A percentile compares a stretch with the other conserved stretches of the same genome.
phyloP scores from a whole-genome alignment of 1,140 invertebrate species.

The Vanessa tameamea region DNA sequence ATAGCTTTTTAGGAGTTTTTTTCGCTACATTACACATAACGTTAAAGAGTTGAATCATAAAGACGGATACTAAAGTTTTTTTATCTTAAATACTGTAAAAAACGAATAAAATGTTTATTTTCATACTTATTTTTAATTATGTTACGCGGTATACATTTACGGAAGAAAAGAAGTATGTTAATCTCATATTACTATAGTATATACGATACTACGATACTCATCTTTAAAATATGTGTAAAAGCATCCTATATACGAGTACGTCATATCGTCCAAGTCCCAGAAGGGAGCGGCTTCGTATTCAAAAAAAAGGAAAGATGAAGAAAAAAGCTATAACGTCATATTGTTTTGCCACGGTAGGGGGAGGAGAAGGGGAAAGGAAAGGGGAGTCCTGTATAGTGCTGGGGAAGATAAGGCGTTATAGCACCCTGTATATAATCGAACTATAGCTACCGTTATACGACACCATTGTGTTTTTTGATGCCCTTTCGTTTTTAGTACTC shows the following conservation, averaged over 20 bases:
- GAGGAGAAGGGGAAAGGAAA: constrained; percentile 37
- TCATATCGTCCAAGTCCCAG: constrained; percentile 60
- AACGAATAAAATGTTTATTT: constrained; percentile 12
- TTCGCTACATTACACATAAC: constrained; percentile 46
- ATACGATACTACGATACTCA: too few species aligned
- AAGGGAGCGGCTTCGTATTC: constrained; percentile 71
- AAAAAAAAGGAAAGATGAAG: constrained; percentile 76
- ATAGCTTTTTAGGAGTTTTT: constrained; percentile 51
- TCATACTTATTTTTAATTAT: constrained; percentile 2
- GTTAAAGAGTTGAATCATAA: constrained; percentile 33
- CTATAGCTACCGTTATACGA: constrained; percentile 48
- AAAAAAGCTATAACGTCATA: constrained; percentile 80
- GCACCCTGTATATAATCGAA: constrained; percentile 54
- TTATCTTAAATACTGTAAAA: constrained; percentile 19
- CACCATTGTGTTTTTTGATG: constrained; percentile 61
- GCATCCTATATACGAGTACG: constrained; percentile 20
- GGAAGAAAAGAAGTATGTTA: too few species aligned
- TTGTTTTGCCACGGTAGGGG: constrained; percentile 71
- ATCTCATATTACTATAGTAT: too few species aligned
- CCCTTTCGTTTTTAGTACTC: constrained; percentile 45
- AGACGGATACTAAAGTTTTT: not conserved
- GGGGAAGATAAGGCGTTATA: constrained; percentile 71
- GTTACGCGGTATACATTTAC: not conserved
- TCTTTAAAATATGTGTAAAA: constrained; percentile 22
- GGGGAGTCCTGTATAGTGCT: constrained; percentile 57